Base-by-base conservation (phyloP, 2,113 vertebrate genomes). In the Pyrgilauda ruficollis region DNA sequence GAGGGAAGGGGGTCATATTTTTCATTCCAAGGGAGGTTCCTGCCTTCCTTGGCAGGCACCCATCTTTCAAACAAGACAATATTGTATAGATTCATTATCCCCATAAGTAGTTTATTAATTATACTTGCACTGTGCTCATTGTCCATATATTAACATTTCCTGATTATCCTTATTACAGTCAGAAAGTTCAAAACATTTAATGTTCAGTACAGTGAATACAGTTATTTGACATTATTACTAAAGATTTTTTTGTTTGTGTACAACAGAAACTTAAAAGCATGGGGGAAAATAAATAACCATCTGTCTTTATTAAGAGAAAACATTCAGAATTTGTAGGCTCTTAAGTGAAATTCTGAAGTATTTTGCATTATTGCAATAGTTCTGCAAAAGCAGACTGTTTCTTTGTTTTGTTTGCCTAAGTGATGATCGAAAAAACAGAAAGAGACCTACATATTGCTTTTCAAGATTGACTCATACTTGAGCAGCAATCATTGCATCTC, bases 81-180 rank as follows among this genome's bases (percentile, higher is more conserved):
- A 72, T 76, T 84, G 43, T 69, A 89, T 91, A 81, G 92, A 66
- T 91, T 19, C 55, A 82, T 82, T 94, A 92, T 94, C 67, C 67
- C 50, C 68, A 43, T 74, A 59, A 90, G 91, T 91, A 70, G 41
- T 72, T 67, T 87, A 88, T 95, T 37, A 69, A 73, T 64, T 77
- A 35, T 66, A 90, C 19, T 9, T 95, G 35, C 31, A 77, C 79
- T 96, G 93, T 84, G 64, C 82, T 94, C 81, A 93, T 66, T 90
- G 72, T 82, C 63, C 72, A 89, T 84, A 73, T 69, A 72, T 46
- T 55, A 69, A 86, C n/a, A 53, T 76, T 87, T 90, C 55, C 49
- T 83, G 52, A 56, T 77, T 81, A 83, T 68, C 39, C 84, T 84
- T 80, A 53, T 76, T 73, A 35, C 35, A 92, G 31, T 6, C 28